phyloP scores from a whole-genome alignment of 1,140 invertebrate genomes.

The Hesperophylax magnus region DNA sequence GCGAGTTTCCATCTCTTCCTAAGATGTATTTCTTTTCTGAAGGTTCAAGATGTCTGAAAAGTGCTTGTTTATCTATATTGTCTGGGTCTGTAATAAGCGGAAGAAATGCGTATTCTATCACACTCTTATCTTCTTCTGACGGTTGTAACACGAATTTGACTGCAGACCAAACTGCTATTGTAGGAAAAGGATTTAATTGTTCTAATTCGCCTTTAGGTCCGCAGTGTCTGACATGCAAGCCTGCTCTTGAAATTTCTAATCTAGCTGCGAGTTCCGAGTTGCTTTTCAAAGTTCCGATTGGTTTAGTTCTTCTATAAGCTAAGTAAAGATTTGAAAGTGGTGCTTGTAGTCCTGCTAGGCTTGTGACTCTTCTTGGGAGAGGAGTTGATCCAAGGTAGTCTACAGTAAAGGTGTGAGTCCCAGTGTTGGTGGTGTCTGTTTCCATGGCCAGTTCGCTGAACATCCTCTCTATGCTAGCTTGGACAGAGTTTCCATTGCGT shows the following conservation, averaged over 20 bases:
- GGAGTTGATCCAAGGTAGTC: conserved; percentile 87
- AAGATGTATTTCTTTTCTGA: conserved; percentile 71
- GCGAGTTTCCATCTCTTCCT: conserved; percentile 72
- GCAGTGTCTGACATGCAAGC: conserved; percentile 76
- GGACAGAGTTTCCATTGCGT: conserved; percentile 78
- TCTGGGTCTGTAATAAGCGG: conserved; percentile 89
- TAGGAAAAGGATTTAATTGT: conserved; percentile 85
- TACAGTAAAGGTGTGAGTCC: conserved; percentile 77
- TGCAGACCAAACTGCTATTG: conserved; percentile 92
- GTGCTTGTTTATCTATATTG: conserved; percentile 79
- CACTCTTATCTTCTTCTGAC: conserved; percentile 66
- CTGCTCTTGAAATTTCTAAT: conserved; percentile 80
- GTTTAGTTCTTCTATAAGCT: conserved; percentile 72
- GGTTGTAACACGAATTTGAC: conserved; percentile 81
- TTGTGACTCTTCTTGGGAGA: conserved; percentile 83
- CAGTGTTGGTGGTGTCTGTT: conserved; percentile 63
- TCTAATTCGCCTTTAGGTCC: conserved; percentile 70
- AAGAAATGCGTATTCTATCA: conserved; percentile 80
- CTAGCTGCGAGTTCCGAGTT: conserved; percentile 64
- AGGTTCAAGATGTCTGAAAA: conserved; percentile 73
- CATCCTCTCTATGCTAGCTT: conserved; percentile 88
- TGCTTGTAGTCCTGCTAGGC: conserved; percentile 84
- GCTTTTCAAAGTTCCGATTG: conserved; percentile 61
- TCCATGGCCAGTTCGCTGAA: conserved; percentile 85
- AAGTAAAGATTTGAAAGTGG: conserved; percentile 87